Evolutionary conservation across 2,797 vertebrate genomes (phyloP), one percentile per base, ranked within the genome.

Genomic region (Sternarchorhynchus goeldii): DNA sequence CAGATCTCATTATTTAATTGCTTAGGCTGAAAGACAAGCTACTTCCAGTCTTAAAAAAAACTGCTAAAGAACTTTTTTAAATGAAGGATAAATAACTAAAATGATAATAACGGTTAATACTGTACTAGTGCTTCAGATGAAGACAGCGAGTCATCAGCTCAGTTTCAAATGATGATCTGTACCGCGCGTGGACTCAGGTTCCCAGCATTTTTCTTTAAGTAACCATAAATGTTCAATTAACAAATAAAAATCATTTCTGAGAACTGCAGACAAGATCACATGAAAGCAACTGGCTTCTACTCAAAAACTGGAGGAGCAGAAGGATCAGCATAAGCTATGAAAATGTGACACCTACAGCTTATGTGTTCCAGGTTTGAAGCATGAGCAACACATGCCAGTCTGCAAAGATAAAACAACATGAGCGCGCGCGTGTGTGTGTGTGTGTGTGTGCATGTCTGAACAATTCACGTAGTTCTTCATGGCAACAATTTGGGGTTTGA

Each of bases 401-500:
- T 85, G 78, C 77, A 80, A 87, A 86, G 82, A 88, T 86, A 87
- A 87, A 89, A 89, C 83, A 83, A 75, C 17, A 66, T 36, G 39
- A 34, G 31, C 17, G 62, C 39, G 32, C 34, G 36, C 68, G 75
- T 73, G 58, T 67, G 66, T 29, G 56, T 72, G 79, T 18, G 68
- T 65, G 45, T 59, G 82, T 80, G 84, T 2, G 75, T 84, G 41
- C 39, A 29, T 50, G 45, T 50, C 45, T 50, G 45, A 53, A 53
- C 76, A 78, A 80, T 87, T 89, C 87, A 86, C 77, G 70, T 80
- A 79, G 41, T 58, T 65, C 70, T 87, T 93, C 85, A 91, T 91
- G 90, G 90, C 90, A 92, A 86, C 90, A 91, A 92, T 93, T 93
- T 92, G 85, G 68, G 88, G 88, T 90, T 93, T 85, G 82, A 89